phyloP scores from a whole-genome alignment of 2,888 invertebrate species.

The Palloptera scutellata region DNA sequence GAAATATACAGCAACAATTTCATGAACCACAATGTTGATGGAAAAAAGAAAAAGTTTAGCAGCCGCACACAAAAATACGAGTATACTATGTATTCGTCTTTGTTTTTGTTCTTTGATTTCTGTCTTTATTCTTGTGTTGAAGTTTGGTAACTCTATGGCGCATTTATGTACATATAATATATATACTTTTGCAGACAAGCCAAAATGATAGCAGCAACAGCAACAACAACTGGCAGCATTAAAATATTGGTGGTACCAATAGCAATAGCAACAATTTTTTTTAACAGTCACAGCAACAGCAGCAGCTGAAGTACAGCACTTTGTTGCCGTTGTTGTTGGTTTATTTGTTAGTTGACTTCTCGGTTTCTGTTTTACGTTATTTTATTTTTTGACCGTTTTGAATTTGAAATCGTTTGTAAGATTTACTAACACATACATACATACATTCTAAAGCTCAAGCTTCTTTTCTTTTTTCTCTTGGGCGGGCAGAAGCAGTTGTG shows the following conservation, averaged over 20 bases:
- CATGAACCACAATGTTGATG: no score
- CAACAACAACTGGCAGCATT: slow-evolving; percentile 12
- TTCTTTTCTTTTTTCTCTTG: slow-evolving; percentile 17
- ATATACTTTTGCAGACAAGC: not conserved
- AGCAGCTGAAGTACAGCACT: slow-evolving; percentile 34
- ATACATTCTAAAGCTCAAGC: not conserved
- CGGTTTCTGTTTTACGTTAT: slow-evolving; percentile 18
- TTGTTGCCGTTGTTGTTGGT: slow-evolving; percentile 14
- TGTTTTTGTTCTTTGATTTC: no score
- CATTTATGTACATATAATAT: slow-evolving; percentile 6
- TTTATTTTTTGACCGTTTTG: slow-evolving; percentile 32
- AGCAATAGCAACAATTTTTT: slow-evolving; percentile 2
- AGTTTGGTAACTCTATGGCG: slow-evolving; percentile 27
- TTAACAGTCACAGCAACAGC: slow-evolving; percentile 18
- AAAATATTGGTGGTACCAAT: slow-evolving; percentile 20
- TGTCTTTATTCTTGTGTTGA: slow-evolving; percentile 13
- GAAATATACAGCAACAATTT: no score
- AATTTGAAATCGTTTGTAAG: slow-evolving; percentile 37
- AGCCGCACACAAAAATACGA: no score
- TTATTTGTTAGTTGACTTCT: slow-evolving; percentile 31
- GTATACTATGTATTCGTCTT: no score
- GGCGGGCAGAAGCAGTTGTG: slow-evolving; percentile 4
- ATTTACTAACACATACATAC: slow-evolving; percentile 5
- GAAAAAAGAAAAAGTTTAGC: no score
- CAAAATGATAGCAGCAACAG: slow-evolving; percentile 24